phyloP scores from a whole-genome alignment of 2,888 invertebrate genomes.

The Gryllus longicercus region DNA sequence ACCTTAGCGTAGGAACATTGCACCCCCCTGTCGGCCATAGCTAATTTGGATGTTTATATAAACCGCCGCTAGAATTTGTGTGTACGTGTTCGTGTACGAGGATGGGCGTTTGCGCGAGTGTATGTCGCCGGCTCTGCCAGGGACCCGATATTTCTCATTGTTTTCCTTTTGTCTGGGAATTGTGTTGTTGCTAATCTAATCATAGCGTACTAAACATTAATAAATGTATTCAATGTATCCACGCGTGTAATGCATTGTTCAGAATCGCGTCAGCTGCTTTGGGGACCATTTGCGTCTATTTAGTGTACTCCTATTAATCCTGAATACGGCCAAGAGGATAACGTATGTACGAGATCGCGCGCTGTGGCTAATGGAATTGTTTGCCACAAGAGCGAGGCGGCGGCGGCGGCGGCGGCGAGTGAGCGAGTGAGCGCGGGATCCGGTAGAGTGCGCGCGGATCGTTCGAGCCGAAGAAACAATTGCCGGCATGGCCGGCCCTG shows the following conservation, averaged over 20 bases:
- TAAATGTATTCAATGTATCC: conserved; percentile 17
- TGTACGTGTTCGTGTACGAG: not conserved
- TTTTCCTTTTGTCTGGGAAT: not conserved
- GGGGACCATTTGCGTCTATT: not conserved
- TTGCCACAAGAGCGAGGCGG: not conserved
- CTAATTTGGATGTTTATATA: conserved; percentile 17
- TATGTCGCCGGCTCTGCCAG: not conserved
- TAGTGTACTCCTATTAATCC: conserved; percentile 4
- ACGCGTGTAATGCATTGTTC: conserved; percentile 17
- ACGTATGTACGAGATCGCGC: not conserved
- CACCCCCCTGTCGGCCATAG: conserved; percentile 6
- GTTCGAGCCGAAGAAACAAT: too few species aligned
- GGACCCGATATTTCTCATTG: conserved; percentile 17
- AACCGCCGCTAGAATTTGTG: not conserved
- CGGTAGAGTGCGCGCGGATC: not conserved
- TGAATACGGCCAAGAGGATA: not conserved
- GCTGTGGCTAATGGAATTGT: not conserved
- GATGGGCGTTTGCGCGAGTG: not conserved
- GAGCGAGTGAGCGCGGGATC: not conserved
- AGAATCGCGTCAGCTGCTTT: conserved; percentile 8
- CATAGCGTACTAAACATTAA: conserved; percentile 11
- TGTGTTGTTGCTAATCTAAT: conserved; percentile 17
- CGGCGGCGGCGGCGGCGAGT: not conserved
- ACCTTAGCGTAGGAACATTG: conserved; percentile 24
- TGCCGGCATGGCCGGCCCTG: too few species aligned